phyloP scores from a whole-genome alignment of 2,888 invertebrate genomes.

The Halictus quadricinctus region DNA sequence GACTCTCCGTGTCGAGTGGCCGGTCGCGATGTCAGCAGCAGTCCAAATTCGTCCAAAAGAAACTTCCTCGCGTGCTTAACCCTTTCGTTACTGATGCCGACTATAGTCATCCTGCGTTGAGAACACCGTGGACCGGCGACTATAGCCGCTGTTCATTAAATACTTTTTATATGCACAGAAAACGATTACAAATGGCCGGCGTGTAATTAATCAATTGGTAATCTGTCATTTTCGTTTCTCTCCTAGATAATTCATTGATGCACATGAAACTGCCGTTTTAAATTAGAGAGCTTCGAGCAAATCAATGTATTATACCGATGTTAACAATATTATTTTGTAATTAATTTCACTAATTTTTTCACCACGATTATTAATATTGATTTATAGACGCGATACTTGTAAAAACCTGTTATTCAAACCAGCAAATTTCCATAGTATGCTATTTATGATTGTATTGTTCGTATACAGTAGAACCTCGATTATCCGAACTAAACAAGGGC shows the following conservation, averaged over 20 bases:
- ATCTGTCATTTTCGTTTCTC: not conserved
- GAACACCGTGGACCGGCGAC: not conserved
- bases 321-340: not conserved
- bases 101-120: not conserved
- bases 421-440: too few species aligned
- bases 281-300: not conserved
- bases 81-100: not conserved
- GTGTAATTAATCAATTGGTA: not conserved
- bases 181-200: slow-evolving; percentile 1
- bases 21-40: not conserved
- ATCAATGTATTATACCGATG: not conserved
- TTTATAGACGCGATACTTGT: not conserved
- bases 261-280: not conserved
- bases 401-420: too few species aligned
- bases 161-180: slow-evolving; percentile 1
- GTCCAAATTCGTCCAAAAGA: slow-evolving; percentile 5
- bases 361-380: not conserved
- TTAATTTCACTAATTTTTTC: not conserved
- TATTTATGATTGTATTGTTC: too few species aligned
- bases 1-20: slow-evolving; percentile 1
- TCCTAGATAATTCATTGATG: not conserved
- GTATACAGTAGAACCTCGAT: too few species aligned
- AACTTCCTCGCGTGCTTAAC: not conserved
- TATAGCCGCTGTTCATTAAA: not conserved
- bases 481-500: too few species aligned